Conservation (phyloP, 2,797 vertebrate genomes). For the Melanotaenia parkinsoni region DNA sequence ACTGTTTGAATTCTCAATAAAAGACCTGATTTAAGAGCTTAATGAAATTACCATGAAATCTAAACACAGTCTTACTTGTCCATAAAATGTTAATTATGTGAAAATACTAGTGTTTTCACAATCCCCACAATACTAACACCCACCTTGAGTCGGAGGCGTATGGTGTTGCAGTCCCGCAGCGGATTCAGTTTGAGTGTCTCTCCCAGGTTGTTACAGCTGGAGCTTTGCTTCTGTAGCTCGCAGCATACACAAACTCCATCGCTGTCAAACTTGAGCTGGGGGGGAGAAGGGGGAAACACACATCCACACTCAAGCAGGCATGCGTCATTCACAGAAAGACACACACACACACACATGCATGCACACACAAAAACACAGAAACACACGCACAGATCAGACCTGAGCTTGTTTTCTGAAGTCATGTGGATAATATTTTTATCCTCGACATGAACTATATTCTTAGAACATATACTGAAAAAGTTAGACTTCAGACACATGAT, state of each 20-base stretch:
- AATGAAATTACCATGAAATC: background rate
- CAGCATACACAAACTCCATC: constrained; percentile 98
- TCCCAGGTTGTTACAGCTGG: constrained; percentile 95
- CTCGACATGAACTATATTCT: constrained; percentile 6
- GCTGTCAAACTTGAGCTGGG: constrained; percentile 96
- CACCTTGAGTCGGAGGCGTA: constrained; percentile 95
- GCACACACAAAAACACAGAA: constrained; percentile 21
- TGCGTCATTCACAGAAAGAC: constrained; percentile 57
- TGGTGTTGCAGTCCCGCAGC: constrained; percentile 92
- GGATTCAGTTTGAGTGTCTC: constrained; percentile 97
- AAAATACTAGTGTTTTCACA: constrained; percentile 2
- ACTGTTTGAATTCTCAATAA: background rate
- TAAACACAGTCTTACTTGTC: constrained; percentile 1
- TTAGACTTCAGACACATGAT: background rate
- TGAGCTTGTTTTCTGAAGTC: constrained; percentile 32
- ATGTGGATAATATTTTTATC: constrained; percentile 9
- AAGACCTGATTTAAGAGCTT: background rate
- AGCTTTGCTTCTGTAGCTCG: constrained; percentile 92
- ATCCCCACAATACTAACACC: constrained; percentile 31
- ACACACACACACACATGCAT: constrained; percentile 28
- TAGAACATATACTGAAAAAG: background rate
- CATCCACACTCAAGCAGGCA: constrained; percentile 78
- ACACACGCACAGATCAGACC: constrained; percentile 49
- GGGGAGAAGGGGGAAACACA: constrained; percentile 70
- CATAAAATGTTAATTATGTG: background rate